phyloP scores from a whole-genome alignment of 2,797 vertebrate genomes.

The Falco novaeseelandiae region DNA sequence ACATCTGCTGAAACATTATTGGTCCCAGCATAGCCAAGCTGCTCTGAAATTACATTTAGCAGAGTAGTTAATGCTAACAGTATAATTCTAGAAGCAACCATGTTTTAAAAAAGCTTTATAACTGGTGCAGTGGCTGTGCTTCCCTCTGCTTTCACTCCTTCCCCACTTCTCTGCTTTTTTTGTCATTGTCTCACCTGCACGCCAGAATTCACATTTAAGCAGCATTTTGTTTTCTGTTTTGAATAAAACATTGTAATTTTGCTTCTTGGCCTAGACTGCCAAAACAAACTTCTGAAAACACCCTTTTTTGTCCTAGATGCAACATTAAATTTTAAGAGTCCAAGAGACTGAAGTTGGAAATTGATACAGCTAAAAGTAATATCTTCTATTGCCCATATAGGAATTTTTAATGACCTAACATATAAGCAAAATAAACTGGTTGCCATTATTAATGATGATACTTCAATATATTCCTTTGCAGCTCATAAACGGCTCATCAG shows the following conservation, averaged over 20 bases:
- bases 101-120: slow-evolving; percentile 76
- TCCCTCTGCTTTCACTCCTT: slow-evolving; percentile 13
- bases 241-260: background rate
- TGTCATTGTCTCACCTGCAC: background rate
- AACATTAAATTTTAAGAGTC: slow-evolving; percentile 7
- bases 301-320: background rate
- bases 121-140: background rate
- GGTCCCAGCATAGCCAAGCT: slow-evolving; percentile 88
- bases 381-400: background rate
- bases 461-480: background rate
- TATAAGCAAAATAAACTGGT: slow-evolving; percentile 29
- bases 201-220: background rate
- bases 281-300: slow-evolving; percentile 15
- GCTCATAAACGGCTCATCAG: background rate
- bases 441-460: background rate
- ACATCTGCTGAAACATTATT: slow-evolving; percentile 98
- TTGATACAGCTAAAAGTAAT: slow-evolving; percentile 42
- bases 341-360: background rate
- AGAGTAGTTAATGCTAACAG: slow-evolving; percentile 83
- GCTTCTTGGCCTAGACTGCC: background rate
- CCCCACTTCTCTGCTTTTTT: background rate
- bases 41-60: slow-evolving; percentile 85
- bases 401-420: background rate
- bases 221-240: background rate
- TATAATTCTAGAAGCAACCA: slow-evolving; percentile 79